These are phyloP conservation scores for Agrochola macilenta DNA, from an alignment of 2,888 invertebrate genomes.

Conservation along the genomic window DNA sequence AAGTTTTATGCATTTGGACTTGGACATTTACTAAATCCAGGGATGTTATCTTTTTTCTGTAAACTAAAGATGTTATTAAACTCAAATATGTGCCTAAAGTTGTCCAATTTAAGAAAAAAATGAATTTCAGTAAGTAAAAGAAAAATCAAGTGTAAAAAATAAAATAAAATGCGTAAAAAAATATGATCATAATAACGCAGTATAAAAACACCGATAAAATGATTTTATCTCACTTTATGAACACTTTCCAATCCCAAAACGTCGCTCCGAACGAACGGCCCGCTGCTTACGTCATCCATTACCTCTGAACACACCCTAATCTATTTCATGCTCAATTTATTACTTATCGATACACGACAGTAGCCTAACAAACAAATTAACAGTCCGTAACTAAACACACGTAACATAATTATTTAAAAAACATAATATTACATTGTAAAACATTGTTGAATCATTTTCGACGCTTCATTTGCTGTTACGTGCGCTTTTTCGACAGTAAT, in stretches of 20 bases:
- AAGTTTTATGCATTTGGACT: not conserved
- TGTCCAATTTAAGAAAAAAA: not conserved
- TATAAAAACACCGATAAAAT: conserved; percentile 10
- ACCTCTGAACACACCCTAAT: conserved; percentile 66
- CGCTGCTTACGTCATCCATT: conserved; percentile 50
- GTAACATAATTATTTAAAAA: conserved; percentile 77
- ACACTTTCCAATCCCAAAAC: conserved; percentile 50
- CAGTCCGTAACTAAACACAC: conserved; percentile 82
- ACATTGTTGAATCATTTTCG: conserved; percentile 84
- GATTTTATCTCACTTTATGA: conserved; percentile 37
- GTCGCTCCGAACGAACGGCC: conserved; percentile 35
- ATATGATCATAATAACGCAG: not conserved
- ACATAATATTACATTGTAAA: conserved; percentile 76
- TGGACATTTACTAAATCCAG: not conserved
- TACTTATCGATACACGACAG: conserved; percentile 68
- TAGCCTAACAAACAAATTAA: conserved; percentile 77
- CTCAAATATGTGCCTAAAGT: not conserved
- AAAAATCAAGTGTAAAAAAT: not conserved
- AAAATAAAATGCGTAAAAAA: not conserved
- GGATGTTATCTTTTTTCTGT: not conserved
- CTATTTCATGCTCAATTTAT: conserved; percentile 71
- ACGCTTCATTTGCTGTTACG: conserved; percentile 86
- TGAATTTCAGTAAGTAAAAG: not conserved
- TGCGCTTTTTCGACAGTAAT: conserved; percentile 78
- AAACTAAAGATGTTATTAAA: not conserved